Conservation (phyloP, 2,113 vertebrate genomes). For the Notothenia rossii region DNA sequence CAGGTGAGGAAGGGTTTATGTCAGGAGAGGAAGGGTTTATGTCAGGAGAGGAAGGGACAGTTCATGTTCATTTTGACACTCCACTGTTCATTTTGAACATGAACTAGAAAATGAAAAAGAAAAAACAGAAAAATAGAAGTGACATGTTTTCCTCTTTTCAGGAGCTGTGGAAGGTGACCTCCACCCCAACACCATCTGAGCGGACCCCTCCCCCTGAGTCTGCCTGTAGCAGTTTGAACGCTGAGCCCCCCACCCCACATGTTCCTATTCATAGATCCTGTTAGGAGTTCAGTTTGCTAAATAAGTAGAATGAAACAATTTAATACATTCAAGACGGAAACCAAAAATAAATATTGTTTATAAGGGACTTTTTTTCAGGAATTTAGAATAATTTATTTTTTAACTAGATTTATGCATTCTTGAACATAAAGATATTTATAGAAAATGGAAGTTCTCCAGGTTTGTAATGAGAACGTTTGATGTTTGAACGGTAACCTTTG, state of each 20-base stretch:
- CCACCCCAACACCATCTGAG: conserved; percentile 1
- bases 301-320: too few species aligned
- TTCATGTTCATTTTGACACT: too few species aligned
- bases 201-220: background rate
- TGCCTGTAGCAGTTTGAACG: background rate
- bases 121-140: too few species aligned
- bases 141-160: conserved; percentile 8
- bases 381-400: conserved; percentile 5
- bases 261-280: too few species aligned
- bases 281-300: background rate
- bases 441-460: background rate
- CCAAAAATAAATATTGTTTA: background rate
- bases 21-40: too few species aligned
- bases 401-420: background rate
- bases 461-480: background rate
- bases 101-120: too few species aligned
- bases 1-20: too few species aligned
- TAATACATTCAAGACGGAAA: background rate
- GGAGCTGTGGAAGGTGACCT: conserved; percentile 70
- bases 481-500: background rate
- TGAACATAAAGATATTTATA: background rate
- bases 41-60: too few species aligned
- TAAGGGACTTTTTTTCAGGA: background rate
- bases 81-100: too few species aligned
- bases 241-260: too few species aligned